phyloP scores from a whole-genome alignment of 2,797 vertebrate genomes.

The Sebastes variabilis region DNA sequence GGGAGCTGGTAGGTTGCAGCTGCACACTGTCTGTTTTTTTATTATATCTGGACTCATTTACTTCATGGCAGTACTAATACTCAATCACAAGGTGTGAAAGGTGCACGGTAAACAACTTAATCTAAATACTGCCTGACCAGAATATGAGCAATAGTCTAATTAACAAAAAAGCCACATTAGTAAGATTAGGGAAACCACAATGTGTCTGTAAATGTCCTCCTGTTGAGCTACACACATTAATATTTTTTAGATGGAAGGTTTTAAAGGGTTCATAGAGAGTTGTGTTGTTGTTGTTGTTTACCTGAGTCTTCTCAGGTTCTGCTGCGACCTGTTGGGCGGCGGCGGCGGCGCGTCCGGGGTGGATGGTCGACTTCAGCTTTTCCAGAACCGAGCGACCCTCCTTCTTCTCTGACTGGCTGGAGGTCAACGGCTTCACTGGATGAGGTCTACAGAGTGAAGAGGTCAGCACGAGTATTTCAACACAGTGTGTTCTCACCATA shows the following conservation, averaged over 20 bases:
- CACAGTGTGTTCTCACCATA: neutral
- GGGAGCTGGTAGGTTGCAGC: slow-evolving; percentile 12
- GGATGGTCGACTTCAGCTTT: slow-evolving; percentile 87
- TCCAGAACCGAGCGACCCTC: slow-evolving; percentile 88
- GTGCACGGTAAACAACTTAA: neutral
- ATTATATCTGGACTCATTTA: neutral
- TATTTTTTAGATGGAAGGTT: neutral
- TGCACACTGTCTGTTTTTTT: neutral
- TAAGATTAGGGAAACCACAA: neutral
- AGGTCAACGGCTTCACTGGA: slow-evolving; percentile 92
- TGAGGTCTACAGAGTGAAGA: slow-evolving; percentile 85
- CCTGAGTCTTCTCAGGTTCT: slow-evolving; percentile 79
- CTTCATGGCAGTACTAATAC: neutral
- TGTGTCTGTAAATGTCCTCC: neutral
- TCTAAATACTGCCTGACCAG: neutral
- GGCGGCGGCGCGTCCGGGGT: slow-evolving; percentile 72
- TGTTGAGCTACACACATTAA: neutral
- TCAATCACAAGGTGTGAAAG: neutral
- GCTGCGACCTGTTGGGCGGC: slow-evolving; percentile 57
- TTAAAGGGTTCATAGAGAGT: neutral
- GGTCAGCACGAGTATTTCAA: slow-evolving; percentile 41
- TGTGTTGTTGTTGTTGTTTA: slow-evolving; percentile 33
- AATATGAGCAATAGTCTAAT: neutral
- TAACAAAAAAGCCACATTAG: neutral
- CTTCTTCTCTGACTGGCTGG: slow-evolving; percentile 83